Evolutionary conservation across 1,140 invertebrate genomes (phyloP).

Genomic region (Holotrichia oblita): DNA sequence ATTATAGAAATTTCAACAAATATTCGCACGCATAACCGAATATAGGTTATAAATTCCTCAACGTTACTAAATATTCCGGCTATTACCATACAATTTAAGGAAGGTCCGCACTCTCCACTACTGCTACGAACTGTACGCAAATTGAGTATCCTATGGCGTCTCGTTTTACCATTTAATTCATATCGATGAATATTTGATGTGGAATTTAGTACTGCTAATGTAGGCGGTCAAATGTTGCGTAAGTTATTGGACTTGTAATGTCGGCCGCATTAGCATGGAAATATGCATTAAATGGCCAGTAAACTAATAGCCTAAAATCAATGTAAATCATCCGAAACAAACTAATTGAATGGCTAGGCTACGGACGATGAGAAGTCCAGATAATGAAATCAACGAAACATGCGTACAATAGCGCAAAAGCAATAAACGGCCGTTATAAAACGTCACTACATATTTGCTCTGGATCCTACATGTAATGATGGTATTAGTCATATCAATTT

Average conservation of each 20-base stretch:
- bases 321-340: conserved; percentile 20
- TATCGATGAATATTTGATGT: conserved; percentile 34
- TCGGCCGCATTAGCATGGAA: conserved; percentile 30
- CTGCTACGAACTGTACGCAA: not conserved
- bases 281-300: conserved; percentile 20
- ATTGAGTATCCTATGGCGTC: not conserved
- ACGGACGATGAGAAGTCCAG: not conserved
- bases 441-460: no score
- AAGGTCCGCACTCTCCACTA: not conserved
- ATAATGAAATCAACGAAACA: no score
- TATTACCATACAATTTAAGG: conserved; percentile 3
- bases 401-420: no score
- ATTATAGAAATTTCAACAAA: no score
- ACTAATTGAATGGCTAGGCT: conserved; percentile 1
- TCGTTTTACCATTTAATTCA: conserved; percentile 23
- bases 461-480: no score
- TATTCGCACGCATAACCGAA: no score
- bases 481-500: no score
- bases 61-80: not conserved
- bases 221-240: conserved; percentile 32
- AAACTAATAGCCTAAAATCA: conserved; percentile 16
- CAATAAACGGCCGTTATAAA: no score
- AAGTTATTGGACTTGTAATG: conserved; percentile 24
- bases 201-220: conserved; percentile 23
- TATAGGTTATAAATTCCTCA: not conserved